Evolutionary conservation across 2,113 vertebrate genomes (phyloP).

Genomic region (Syrrhaptes paradoxus): DNA sequence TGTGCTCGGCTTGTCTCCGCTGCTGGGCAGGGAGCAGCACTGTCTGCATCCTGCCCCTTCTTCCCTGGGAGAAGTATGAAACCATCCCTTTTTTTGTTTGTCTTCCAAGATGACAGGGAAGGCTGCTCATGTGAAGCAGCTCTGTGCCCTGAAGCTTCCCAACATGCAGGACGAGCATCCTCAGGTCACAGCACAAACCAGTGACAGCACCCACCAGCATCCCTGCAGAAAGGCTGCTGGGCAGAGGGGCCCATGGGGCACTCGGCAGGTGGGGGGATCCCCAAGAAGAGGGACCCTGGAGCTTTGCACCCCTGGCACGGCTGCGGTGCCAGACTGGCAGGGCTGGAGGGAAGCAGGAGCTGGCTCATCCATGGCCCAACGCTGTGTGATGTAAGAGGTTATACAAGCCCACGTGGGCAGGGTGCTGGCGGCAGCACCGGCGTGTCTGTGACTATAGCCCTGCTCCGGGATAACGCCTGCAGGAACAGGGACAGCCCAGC

Average conservation of each 20-base stretch:
- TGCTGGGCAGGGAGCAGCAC: neutral
- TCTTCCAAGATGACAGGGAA: neutral
- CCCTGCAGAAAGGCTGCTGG: neutral
- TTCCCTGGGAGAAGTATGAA: neutral
- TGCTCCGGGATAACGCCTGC: neutral
- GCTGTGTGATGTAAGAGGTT: neutral
- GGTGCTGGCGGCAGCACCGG: neutral
- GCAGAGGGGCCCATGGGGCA: too few relatives aligned
- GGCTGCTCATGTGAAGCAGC: neutral
- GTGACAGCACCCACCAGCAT: neutral
- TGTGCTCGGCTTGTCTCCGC: neutral
- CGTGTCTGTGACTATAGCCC: neutral
- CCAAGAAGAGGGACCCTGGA: neutral
- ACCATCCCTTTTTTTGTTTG: neutral
- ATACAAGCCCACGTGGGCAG: neutral
- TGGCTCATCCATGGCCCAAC: neutral
- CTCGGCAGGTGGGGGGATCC: neutral
- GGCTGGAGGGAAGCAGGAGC: neutral
- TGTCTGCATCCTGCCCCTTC: neutral
- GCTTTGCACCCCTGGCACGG: neutral
- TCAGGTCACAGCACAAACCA: fast-evolving
- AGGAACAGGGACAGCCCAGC: neutral
- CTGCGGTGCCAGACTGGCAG: fast-evolving
- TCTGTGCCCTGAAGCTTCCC: too few relatives aligned
- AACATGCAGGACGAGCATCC: neutral